Evolutionary conservation across 2,888 invertebrate genomes (phyloP).

Genomic region (Cephus rjabovi): DNA sequence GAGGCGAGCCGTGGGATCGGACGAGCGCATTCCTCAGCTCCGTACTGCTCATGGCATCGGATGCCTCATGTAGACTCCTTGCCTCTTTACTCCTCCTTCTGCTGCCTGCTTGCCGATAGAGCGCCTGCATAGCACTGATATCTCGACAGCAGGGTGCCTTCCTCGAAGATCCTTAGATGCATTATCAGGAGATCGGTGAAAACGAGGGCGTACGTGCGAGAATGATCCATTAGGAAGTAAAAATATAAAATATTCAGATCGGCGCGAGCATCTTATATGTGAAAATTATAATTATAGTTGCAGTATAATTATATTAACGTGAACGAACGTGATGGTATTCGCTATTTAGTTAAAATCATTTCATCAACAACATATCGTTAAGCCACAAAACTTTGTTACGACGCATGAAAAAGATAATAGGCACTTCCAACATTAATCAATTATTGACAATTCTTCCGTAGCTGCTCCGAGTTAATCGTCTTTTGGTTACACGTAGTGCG

Average conservation of each 20-base stretch:
- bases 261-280: not conserved
- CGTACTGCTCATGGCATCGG: conserved; percentile 55
- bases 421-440: not conserved
- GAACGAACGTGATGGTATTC: not conserved
- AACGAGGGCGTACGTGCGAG: not conserved
- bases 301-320: no score
- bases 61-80: conserved; percentile 43
- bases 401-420: not conserved
- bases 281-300: not conserved
- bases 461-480: not conserved
- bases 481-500: not conserved
- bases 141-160: conserved; percentile 29
- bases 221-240: not conserved
- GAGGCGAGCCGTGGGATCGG: conserved; percentile 63
- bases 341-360: not conserved
- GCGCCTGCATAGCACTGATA: conserved; percentile 40
- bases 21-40: conserved; percentile 64
- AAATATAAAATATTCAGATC: not conserved
- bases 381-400: no score
- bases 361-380: not conserved
- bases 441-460: not conserved
- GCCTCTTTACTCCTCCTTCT: conserved; percentile 21
- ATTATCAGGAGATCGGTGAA: not conserved
- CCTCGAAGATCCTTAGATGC: conserved; percentile 10
- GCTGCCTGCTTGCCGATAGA: conserved; percentile 33